These are phyloP conservation scores for Scolanthus callimorphus DNA, from an alignment of 92 coral and sea anemone species.

Conservation along the genomic window DNA sequence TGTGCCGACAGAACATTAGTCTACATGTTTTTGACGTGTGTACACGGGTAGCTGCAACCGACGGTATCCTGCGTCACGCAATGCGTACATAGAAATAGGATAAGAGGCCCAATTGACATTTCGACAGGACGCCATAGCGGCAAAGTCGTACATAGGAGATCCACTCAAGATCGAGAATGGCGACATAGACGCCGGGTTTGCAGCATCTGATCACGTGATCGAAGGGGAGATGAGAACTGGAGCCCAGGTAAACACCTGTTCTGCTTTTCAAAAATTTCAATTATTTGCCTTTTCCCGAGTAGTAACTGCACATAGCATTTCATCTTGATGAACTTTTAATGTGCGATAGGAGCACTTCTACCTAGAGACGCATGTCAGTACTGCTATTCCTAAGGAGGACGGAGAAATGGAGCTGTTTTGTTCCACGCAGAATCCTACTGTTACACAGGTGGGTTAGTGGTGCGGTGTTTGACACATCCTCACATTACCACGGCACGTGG, in stretches of 20 bases:
- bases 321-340: too few species aligned
- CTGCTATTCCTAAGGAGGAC: constrained; percentile 87
- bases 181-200: constrained; percentile 61
- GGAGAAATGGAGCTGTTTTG: constrained; percentile 82
- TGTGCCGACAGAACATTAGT: too few species aligned
- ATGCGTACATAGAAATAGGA: too few species aligned
- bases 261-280: too few species aligned
- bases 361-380: constrained; percentile 64
- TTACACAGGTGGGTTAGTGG: constrained; percentile 71
- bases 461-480: too few species aligned
- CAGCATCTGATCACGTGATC: constrained; percentile 66
- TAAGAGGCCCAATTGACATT: too few species aligned
- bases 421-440: constrained; percentile 67
- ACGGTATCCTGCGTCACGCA: too few species aligned
- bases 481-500: too few species aligned
- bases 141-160: constrained; percentile 38
- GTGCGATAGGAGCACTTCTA: constrained; percentile 74
- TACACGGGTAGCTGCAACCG: too few species aligned
- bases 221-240: constrained; percentile 88
- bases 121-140: constrained; percentile 77
- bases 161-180: constrained; percentile 49
- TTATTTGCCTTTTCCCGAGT: too few species aligned
- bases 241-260: constrained; percentile 76
- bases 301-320: too few species aligned
- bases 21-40: too few species aligned